Evolutionary conservation across 2,888 invertebrate species (phyloP), one percentile per base, ranked within the genome.

Genomic region (Eustalomyia histrio): DNA sequence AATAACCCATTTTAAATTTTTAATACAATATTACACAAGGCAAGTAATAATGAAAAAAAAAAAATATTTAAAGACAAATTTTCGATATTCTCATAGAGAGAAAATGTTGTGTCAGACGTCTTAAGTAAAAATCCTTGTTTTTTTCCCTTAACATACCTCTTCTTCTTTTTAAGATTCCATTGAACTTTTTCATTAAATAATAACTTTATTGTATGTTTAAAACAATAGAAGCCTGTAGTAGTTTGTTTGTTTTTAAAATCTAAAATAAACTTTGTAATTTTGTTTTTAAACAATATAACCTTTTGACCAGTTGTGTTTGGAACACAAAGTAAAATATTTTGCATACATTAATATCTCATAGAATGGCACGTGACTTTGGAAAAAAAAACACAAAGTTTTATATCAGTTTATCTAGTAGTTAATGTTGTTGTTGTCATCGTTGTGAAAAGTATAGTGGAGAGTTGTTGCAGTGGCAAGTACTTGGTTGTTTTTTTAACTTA

Each of bases 361-460:
- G 6, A 47, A 47, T n/a, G n/a, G 43, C 43, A 47, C 43, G 43
- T 47, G 43, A 47, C 43, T 47, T 47, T 47, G 6, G 3, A n/a
- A 47, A n/a, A 47, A n/a, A n/a, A n/a, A n/a, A n/a, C n/a, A 47
- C n/a, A 47, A 47, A 47, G 43, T 47, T 47, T 47, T 47, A 47
- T 47, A 47, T 47, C 43, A n/a, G 1, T 47, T n/a, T 47, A n/a
- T n/a, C n/a, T 1, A n/a, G 16, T 47, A 39, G 39, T 12, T 12
- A 39, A 1, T 39, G 39, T 39, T 29, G 4, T 39, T 39, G 2
- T 12, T 21, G 4, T 21, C 4, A 3, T 21, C 7, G 14, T 39
- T 39, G 8, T 12, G 39, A 12, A 39, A 39, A 39, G 12, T 35
- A 8, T 35, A 24, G 43, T 43, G n/a, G 14, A 43, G 1, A 10